Evolutionary conservation across 92 coral and sea anemone species (phyloP), one percentile per base, ranked within the genome.

Genomic region (Siderastrea siderea): DNA sequence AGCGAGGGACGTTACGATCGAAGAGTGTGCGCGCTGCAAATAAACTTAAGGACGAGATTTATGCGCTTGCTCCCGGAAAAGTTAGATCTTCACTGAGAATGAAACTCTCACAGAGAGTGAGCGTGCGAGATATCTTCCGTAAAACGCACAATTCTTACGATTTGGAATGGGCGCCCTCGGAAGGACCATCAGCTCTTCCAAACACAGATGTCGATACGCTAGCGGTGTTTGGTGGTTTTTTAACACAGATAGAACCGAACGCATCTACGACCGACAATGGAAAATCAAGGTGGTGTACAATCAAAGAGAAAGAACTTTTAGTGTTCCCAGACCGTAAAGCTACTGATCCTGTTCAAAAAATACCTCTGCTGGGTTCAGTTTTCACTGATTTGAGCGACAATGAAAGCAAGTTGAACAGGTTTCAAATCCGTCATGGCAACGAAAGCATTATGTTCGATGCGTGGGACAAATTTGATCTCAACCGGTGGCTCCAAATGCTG

Each of bases 141-240:
- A 94, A 92, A 45, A 85, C 95, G 14, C 96, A 95, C 75, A 89
- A 81, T 52, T 94, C 96, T 6, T 95, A 95, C 72, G 93, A 95
- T 84, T 74, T 95, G 66, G 94, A 94, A 19, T 86, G 90, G 44
- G 75, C 63, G 7, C 78, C 81, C 17, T 68, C 70, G 0, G 98
- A 95, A 2, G 88, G 87, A 3, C 70, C 80, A 53, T 74, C 78
- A 10, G 61, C 62, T 47, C 73, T 94, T 5, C 79, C 93, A 1
- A 64, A 79, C 9, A 76, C 93, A 2, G 96, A 95, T 12, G 78
- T 95, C 7, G 90, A 91, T 44, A 94, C 95, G 52, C 80, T 95
- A 48, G 89, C 91, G 45, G 94, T 84, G 55, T 88, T 92, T 3
- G 96, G 98, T 55, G 98, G 98, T 3, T 59, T 86, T 12, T 86